Percentiles rank a stretch among this genome's conserved stretches.
Conservation (phyloP, 2,113 vertebrate species). For the Xenus cinereus region DNA sequence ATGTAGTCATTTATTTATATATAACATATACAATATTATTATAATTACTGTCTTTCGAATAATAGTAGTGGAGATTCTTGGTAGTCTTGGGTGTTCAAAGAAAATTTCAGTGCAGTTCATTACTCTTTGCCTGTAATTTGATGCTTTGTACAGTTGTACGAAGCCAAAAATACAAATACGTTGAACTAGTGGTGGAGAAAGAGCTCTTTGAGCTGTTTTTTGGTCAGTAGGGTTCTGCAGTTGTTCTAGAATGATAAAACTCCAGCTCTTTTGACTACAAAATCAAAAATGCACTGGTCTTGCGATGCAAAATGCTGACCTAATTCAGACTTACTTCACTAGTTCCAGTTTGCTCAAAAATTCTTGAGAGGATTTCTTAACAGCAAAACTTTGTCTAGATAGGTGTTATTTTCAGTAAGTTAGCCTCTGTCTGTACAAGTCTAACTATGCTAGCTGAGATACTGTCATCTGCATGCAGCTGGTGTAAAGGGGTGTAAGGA, state of each 20-base stretch:
- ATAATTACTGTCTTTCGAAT: neutral
- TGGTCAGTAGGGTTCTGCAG: neutral
- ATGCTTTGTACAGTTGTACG: neutral
- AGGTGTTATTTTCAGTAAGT: neutral
- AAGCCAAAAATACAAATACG: neutral
- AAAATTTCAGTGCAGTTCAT: accelerated
- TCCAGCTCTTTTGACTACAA: neutral
- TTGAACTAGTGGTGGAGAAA: neutral
- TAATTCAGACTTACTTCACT: neutral
- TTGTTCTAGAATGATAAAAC: neutral
- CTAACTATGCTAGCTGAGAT: neutral
- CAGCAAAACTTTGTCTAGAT: neutral
- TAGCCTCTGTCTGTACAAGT: neutral
- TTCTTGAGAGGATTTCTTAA: neutral
- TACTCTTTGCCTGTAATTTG: neutral
- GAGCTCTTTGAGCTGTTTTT: neutral
- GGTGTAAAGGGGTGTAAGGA: neutral
- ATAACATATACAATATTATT: neutral
- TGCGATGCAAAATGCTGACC: accelerated
- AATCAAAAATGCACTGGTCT: neutral
- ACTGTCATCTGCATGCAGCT: neutral
- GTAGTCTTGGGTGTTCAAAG: neutral
- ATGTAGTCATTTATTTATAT: neutral
- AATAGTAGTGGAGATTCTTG: neutral
- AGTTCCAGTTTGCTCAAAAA: neutral